These are phyloP conservation scores for Charanyca ferruginea DNA, from an alignment of 2,888 invertebrate genomes.

Conservation along the genomic window DNA sequence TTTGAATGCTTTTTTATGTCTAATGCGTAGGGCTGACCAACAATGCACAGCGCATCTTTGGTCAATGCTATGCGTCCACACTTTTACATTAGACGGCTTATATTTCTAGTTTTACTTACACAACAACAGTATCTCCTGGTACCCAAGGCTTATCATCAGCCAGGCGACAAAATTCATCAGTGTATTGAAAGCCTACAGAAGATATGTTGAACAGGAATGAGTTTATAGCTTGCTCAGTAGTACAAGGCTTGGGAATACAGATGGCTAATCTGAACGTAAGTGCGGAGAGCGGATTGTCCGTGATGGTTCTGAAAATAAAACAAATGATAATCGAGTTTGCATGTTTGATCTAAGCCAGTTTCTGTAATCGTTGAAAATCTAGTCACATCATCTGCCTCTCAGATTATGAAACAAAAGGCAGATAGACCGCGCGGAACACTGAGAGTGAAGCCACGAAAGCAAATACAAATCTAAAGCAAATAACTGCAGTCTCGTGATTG, in stretches of 20 bases:
- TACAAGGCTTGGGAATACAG: constrained; percentile 77
- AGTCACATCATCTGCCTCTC: too few species aligned
- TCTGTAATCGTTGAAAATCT: too few species aligned
- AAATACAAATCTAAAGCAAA: too few species aligned
- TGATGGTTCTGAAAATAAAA: constrained; percentile 55
- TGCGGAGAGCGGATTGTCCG: constrained; percentile 46
- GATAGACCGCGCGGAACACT: too few species aligned
- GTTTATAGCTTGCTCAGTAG: constrained; percentile 67
- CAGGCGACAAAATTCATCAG: constrained; percentile 73
- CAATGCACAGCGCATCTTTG: not conserved
- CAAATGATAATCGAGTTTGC: not conserved
- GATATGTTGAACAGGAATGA: constrained; percentile 66
- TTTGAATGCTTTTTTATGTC: too few species aligned
- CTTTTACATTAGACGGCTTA: too few species aligned
- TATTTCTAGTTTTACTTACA: constrained; percentile 69
- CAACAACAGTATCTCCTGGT: constrained; percentile 75
- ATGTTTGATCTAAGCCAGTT: too few species aligned
- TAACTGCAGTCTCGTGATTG: too few species aligned
- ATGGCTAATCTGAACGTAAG: constrained; percentile 67
- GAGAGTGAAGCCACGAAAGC: too few species aligned
- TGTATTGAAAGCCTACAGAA: constrained; percentile 64
- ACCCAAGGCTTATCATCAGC: constrained; percentile 77
- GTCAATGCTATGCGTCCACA: not conserved
- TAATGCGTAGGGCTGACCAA: too few species aligned
- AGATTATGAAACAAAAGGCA: too few species aligned